Percentiles rank a stretch among this genome's conserved stretches.
Conservation (phyloP, 2,888 invertebrate species). For the Cordilura impudica region DNA sequence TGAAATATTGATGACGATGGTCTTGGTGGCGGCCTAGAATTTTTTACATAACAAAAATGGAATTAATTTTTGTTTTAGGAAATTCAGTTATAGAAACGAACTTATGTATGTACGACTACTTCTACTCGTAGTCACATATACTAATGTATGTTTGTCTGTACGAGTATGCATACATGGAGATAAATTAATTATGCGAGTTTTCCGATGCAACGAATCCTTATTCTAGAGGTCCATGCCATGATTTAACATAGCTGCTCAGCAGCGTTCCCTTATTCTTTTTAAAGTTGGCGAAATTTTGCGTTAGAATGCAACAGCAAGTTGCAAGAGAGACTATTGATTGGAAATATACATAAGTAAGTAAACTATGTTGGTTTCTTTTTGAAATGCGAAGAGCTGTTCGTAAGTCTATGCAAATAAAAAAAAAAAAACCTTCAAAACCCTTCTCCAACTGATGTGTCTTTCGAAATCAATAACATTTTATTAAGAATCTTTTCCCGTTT, state of each 20-base stretch:
- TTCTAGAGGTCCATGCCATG: background rate
- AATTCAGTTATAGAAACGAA: conserved; percentile 66
- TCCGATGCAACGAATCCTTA: background rate
- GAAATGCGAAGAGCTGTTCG: no score
- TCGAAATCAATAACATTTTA: no score
- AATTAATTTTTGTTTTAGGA: conserved; percentile 77
- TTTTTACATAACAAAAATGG: conserved; percentile 74
- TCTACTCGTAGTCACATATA: background rate
- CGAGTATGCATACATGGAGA: background rate
- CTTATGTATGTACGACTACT: background rate
- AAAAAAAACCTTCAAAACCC: no score
- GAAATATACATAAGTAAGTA: no score
- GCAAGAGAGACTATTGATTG: background rate
- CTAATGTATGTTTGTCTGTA: background rate
- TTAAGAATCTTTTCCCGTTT: no score
- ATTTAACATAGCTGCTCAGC: background rate
- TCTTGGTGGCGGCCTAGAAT: conserved; percentile 61
- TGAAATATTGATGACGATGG: conserved; percentile 60
- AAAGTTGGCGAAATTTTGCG: background rate
- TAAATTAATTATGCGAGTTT: background rate
- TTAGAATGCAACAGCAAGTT: conserved; percentile 12
- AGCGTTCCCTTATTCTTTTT: background rate
- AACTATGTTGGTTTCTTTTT: no score
- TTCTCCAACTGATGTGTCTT: no score
- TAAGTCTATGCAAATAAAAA: no score